Evolutionary conservation across 2,888 invertebrate species (phyloP), one percentile per base, ranked within the genome.

Genomic region (Celastrina argiolus): DNA sequence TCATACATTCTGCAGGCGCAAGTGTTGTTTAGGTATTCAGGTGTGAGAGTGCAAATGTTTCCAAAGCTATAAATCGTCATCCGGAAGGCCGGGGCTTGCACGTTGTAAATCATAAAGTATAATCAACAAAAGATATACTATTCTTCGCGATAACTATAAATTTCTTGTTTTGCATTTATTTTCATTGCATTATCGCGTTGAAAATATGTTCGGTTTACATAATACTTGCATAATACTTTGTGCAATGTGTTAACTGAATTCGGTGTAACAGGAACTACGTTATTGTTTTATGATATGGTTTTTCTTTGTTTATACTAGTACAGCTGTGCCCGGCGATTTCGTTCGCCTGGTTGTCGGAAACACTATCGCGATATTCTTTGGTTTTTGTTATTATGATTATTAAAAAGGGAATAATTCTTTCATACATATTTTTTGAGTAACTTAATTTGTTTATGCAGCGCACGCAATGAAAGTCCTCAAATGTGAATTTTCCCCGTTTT

Each of bases 1-100:
- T 61, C 61, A 61, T 39, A 61, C 18, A 61, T 39, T 61, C 22
- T 61, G 34, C 61, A 61, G 61, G 36, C 61, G 22, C 61, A 39
- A 61, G 61, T 61, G 14, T 61, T 39, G 39, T 61, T 61, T 61
- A 61, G 61, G 39, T 36, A 61, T 61, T 36, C 61, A 61, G 65
- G 69, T 66, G 69, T 68, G 68, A 68, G 71, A 68, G 70, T 72
- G 74, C 73, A 71, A 74, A 74, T 74, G 74, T 74, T 74, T 68
- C 69, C 67, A 69, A 71, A 70, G 71, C 71, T 69, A 70, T 74
- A 75, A 75, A 74, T 75, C 70, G 69, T 67, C 65, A 67, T 56
- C 59, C 70, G 74, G 71, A 72, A 73, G 69, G 69, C 68, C 70
- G 71, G 70, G 69, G 71, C 71, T 68, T 67, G 70, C 66, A 64